phyloP scores from a whole-genome alignment of 2,888 invertebrate species.

The Folsomia manolachei region DNA sequence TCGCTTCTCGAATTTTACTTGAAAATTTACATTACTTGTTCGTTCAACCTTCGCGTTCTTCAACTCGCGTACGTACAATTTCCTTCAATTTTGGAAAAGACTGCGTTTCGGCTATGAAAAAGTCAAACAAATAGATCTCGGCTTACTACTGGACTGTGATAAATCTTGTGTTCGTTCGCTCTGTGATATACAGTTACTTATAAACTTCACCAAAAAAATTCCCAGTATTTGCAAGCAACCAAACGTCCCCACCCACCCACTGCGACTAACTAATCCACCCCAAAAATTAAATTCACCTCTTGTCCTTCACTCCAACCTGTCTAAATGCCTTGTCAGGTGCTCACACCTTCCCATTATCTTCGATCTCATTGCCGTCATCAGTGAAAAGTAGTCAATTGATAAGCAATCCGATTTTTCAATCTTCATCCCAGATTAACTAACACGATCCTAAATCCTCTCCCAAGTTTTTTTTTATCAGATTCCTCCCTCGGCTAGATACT shows the following conservation, averaged over 20 bases:
- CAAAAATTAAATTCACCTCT: not conserved
- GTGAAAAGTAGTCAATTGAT: not conserved
- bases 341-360: not conserved
- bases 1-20: not conserved
- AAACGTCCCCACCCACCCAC: not conserved
- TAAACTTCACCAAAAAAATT: not conserved
- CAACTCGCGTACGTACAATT: too few relatives aligned
- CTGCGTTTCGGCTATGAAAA: not conserved
- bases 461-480: too few relatives aligned
- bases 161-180: slow-evolving; percentile 48
- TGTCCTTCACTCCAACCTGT: slow-evolving; percentile 23
- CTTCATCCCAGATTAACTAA: slow-evolving; percentile 16
- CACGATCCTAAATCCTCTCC: too few relatives aligned
- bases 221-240: not conserved
- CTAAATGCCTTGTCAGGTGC: slow-evolving; percentile 30
- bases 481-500: slow-evolving; percentile 13
- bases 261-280: not conserved
- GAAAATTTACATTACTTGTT: too few relatives aligned
- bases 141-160: slow-evolving; percentile 50
- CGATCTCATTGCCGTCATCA: not conserved
- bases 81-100: not conserved
- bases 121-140: slow-evolving; percentile 12
- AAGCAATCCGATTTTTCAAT: slow-evolving; percentile 13
- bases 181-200: slow-evolving; percentile 37
- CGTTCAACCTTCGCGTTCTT: too few relatives aligned